Base-by-base conservation (phyloP, 2,797 vertebrate species). In the Crenuchus spilurus region DNA sequence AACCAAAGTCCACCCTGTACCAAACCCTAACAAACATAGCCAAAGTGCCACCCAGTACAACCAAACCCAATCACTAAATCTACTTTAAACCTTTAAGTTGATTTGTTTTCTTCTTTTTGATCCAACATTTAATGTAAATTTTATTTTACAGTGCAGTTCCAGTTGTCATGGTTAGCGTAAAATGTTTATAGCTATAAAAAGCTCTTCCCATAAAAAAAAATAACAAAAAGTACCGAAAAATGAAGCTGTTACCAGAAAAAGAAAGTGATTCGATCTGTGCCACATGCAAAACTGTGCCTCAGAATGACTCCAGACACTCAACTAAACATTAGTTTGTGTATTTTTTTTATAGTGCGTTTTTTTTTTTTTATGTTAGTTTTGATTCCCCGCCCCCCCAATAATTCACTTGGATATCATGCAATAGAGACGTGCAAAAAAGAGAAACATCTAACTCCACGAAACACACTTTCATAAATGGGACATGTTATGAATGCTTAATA, bases 341-440 rank as follows among this genome's bases (percentile, higher is more conserved):
- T 83, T 61, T 20, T 52, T 77, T 84, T 61, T 57, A 39, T 57
- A 33, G 6, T 14, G 39, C 70, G 78, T 87, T 84, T 89, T 87
- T 84, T 76, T 83, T 70, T 48, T 66, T 79, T 87, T 60, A 62
- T 80, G 77, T 83, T 85, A 69, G 67, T 90, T 87, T 87, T 84
- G 80, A 82, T 84, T 82, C 80, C 79, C 70, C 70, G 64, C 73
- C 63, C 80, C 80, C 82, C 74, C 72, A 75, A 89, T 92, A 91
- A 88, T 92, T 93, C 89, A 91, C 87, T 92, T 92, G 90, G 92
- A 93, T 93, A 92, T 91, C 92, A 93, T 93, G 92, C 92, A 93
- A 92, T 92, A 93, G 92, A 93, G 92, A 92, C 91, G 90, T 92
- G 92, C 91, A 92, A 93, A 93, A 93, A 93, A 76, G 58, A 76